phyloP scores from a whole-genome alignment of 2,797 vertebrate genomes.

The Enteromius afrohamiltoni region DNA sequence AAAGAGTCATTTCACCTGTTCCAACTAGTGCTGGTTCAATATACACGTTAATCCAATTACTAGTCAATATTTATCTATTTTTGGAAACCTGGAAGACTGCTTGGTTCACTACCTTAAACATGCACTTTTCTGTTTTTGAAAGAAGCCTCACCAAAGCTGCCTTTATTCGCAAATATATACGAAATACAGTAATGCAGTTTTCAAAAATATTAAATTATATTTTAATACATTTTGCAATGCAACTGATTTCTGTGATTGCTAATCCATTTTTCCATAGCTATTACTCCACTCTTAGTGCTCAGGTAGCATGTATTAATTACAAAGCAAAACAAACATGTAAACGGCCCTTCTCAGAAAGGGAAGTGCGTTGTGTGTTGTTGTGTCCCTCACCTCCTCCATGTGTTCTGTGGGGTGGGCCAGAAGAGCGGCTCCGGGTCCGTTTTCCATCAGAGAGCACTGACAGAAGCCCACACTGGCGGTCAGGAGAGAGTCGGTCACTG shows the following conservation, averaged over 20 bases:
- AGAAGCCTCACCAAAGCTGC: background rate
- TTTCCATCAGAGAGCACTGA: slow-evolving; percentile 81
- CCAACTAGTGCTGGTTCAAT: background rate
- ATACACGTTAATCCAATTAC: background rate
- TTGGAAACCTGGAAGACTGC: too few relatives aligned
- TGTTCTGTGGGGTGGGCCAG: slow-evolving; percentile 84
- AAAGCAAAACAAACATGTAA: background rate
- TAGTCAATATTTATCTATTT: background rate
- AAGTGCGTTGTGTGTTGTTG: background rate
- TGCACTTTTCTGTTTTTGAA: background rate
- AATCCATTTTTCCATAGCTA: background rate
- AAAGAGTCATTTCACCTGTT: background rate
- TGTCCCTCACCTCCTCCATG: slow-evolving; percentile 84
- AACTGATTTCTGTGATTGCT: background rate
- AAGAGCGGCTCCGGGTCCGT: slow-evolving; percentile 70
- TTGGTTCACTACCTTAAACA: background rate
- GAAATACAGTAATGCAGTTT: background rate
- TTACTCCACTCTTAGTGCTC: background rate
- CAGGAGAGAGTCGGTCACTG: slow-evolving; percentile 76
- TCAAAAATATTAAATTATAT: background rate
- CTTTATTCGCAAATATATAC: background rate
- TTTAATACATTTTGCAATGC: background rate
- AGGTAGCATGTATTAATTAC: background rate
- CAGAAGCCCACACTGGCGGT: slow-evolving; percentile 90
- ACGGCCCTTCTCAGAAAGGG: background rate